Evolutionary conservation across 2,113 vertebrate genomes (phyloP), one percentile per base, ranked within the genome.

Genomic region (Zosterops borbonicus): DNA sequence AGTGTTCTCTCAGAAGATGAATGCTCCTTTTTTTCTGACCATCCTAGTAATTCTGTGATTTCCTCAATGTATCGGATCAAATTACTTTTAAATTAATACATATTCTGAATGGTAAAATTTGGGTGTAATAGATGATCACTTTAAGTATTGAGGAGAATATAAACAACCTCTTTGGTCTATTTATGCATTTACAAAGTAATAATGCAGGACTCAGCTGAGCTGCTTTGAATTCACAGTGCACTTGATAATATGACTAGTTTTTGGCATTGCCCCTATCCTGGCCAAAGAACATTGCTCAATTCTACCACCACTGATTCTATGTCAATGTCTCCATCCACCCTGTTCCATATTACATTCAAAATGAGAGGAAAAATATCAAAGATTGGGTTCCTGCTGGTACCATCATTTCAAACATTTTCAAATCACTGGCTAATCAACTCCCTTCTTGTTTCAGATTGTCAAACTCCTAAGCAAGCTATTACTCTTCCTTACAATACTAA

Each of bases 401-500:
- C 71, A 75, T 78, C 2, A 81, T 89, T 90, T 76, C 53, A 89
- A 89, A 75, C 22, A 75, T 81, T 96, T 95, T 81, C 64, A 89
- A 70, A 83, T 78, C 46, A 78, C 65, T 87, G 49, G 35, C 56
- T 94, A 95, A 93, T 90, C 93, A 96, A 25, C 50, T 92, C 37
- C 28, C 9, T 77, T 78, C 67, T 88, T 90, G 52, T 83, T 85
- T 94, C 76, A 89, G 55, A 92, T 89, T 86, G 79, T 83, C 89
- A 95, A 92, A 94, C 11, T 90, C 56, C 68, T 94, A 91, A 83
- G 89, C 64, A 94, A 93, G 89, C 52, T 87, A 93, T 92, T 95
- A 87, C 31, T 96, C 89, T 95, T 96, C 83, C 52, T 91, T 91
- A 67, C 56, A 84, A 74, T 84, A 70, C 42, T 89, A 87, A 94